Percentiles rank a stretch among this genome's conserved stretches.
phyloP scores from a whole-genome alignment of 2,797 vertebrate genomes.

The Dryobates pubescens region DNA sequence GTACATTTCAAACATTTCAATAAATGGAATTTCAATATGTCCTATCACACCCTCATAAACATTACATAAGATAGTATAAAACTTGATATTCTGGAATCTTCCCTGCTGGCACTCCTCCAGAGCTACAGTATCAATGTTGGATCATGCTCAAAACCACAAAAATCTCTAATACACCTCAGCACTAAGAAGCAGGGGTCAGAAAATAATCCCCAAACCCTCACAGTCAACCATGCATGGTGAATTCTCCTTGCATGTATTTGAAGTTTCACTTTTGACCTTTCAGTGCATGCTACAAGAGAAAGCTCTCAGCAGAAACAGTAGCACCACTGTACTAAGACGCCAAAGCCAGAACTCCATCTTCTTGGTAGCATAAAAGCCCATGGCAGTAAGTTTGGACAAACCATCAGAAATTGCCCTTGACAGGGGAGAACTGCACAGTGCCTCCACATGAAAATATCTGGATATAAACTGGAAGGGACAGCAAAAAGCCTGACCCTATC shows the following conservation, averaged over 20 bases:
- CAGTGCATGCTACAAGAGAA: not conserved
- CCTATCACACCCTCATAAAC: conserved; percentile 40
- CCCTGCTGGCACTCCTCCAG: conserved; percentile 40
- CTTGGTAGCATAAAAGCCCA: not conserved
- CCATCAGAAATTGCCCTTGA: not conserved
- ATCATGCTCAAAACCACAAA: conserved; percentile 53
- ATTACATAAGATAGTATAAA: conserved; percentile 55
- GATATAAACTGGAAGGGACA: not conserved
- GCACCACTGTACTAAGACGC: not conserved
- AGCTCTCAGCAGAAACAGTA: conserved; percentile 26
- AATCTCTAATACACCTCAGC: conserved; percentile 40
- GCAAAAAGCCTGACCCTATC: not conserved
- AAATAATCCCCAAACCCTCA: not conserved
- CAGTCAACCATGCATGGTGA: conserved; percentile 22
- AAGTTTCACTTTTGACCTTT: conserved; percentile 51
- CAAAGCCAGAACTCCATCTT: not conserved
- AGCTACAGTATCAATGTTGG: conserved; percentile 51
- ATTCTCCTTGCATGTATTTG: conserved; percentile 19
- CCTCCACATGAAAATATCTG: not conserved
- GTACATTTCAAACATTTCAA: conserved; percentile 37
- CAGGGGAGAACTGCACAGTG: not conserved
- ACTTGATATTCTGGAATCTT: conserved; percentile 53
- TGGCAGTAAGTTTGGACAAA: not conserved
- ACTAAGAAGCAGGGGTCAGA: not conserved
- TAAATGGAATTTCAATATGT: conserved; percentile 61